Evolutionary conservation across 2,797 vertebrate species (phyloP).

Genomic region (Champsocephalus esox): DNA sequence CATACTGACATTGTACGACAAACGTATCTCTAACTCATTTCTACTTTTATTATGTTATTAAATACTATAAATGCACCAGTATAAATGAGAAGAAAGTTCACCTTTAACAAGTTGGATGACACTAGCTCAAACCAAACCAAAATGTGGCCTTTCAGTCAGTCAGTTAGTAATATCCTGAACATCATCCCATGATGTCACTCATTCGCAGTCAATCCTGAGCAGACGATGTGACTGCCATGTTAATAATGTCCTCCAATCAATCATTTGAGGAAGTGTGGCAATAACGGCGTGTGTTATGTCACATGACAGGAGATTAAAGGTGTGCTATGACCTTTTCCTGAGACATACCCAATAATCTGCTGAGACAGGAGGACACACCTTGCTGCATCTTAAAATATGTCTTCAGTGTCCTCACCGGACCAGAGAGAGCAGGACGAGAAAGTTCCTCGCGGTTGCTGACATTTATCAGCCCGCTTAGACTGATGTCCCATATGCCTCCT

Average conservation of each 20-base stretch:
- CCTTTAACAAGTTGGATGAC: slow-evolving; percentile 12
- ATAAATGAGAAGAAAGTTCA: neutral
- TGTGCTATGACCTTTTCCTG: slow-evolving; percentile 63
- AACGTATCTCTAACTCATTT: no score
- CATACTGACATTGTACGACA: no score
- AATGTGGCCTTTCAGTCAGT: slow-evolving; percentile 8
- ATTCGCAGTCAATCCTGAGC: slow-evolving; percentile 40
- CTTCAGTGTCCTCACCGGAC: slow-evolving; percentile 17
- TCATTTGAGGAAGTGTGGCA: slow-evolving; percentile 44
- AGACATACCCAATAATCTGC: slow-evolving; percentile 37
- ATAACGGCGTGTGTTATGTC: slow-evolving; percentile 32
- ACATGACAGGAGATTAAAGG: slow-evolving; percentile 61
- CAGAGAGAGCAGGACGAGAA: slow-evolving; percentile 5
- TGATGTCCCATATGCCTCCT: slow-evolving; percentile 41
- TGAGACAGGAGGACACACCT: slow-evolving; percentile 50
- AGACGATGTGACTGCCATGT: slow-evolving; percentile 54
- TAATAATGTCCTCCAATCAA: slow-evolving; percentile 60
- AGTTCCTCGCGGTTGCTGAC: slow-evolving; percentile 36
- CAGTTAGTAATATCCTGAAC: slow-evolving; percentile 43
- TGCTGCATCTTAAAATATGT: slow-evolving; percentile 55
- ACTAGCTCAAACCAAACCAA: neutral
- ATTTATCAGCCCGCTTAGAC: slow-evolving; percentile 60
- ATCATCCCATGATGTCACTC: slow-evolving; percentile 36
- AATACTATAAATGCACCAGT: neutral
- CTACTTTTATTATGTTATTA: neutral